These are phyloP conservation scores for Columba guinea DNA, from an alignment of 2,797 vertebrate genomes.

Conservation along the genomic window DNA sequence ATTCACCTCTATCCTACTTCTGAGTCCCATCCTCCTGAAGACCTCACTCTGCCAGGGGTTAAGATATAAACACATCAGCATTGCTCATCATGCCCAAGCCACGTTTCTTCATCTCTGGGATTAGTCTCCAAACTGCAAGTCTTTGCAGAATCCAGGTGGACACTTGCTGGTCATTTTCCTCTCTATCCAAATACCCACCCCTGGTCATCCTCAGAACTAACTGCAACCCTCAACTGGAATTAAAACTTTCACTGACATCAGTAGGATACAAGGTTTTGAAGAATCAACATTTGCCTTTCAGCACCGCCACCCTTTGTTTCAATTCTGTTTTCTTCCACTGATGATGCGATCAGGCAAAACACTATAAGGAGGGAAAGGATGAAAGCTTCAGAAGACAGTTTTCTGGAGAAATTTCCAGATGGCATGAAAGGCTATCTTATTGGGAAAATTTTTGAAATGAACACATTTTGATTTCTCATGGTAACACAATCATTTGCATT, in stretches of 20 bases:
- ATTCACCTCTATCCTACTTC: neutral
- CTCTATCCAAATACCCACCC: neutral
- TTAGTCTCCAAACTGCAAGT: neutral
- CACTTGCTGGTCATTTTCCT: neutral
- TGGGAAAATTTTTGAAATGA: neutral
- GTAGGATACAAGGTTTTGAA: neutral
- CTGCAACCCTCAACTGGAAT: neutral
- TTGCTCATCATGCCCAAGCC: neutral
- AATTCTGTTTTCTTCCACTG: neutral
- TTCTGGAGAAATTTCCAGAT: neutral
- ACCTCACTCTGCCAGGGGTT: neutral
- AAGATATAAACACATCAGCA: neutral
- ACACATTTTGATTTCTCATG: neutral
- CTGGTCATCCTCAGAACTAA: neutral
- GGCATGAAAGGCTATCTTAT: neutral
- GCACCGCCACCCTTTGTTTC: neutral
- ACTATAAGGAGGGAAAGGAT: neutral
- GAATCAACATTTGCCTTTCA: neutral
- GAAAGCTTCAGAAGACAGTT: neutral
- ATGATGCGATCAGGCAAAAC: neutral
- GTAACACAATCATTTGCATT: neutral
- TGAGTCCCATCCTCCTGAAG: neutral
- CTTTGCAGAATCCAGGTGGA: neutral
- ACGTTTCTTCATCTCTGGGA: neutral
- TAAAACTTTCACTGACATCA: neutral